These are phyloP conservation scores for Solea senegalensis DNA, from an alignment of 2,113 vertebrate species.

Conservation along the genomic window DNA sequence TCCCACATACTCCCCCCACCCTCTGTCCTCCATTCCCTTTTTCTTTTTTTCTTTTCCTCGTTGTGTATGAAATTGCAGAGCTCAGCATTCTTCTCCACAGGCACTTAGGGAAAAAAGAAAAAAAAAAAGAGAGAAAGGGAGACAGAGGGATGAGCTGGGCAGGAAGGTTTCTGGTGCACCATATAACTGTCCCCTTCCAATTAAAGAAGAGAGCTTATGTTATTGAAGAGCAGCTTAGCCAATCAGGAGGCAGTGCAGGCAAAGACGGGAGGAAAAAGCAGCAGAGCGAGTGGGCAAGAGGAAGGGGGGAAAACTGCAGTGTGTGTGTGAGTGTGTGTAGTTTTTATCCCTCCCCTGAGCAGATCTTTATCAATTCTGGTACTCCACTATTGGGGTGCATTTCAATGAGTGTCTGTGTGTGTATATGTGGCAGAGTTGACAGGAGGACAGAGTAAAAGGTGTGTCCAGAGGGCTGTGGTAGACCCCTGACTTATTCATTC, in stretches of 20 bases:
- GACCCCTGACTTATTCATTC: slow-evolving; percentile 62
- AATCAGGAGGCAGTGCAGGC: slow-evolving; percentile 75
- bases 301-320: slow-evolving; percentile 69
- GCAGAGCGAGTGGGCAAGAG: slow-evolving; percentile 76
- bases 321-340: slow-evolving; percentile 77
- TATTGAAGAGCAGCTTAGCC: slow-evolving; percentile 79
- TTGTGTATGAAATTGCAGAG: slow-evolving; percentile 74
- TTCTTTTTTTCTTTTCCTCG: slow-evolving; percentile 39
- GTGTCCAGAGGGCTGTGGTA: slow-evolving; percentile 56
- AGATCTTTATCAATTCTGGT: slow-evolving; percentile 79
- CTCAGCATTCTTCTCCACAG: slow-evolving; percentile 77
- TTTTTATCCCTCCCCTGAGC: slow-evolving; percentile 75
- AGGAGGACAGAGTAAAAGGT: slow-evolving; percentile 66
- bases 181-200: slow-evolving; percentile 76
- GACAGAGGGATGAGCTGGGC: slow-evolving; percentile 55
- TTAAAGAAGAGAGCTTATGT: slow-evolving; percentile 80
- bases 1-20: slow-evolving; percentile 17
- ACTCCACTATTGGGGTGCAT: slow-evolving; percentile 64
- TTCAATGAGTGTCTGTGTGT: slow-evolving; percentile 61
- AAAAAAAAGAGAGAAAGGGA: background rate
- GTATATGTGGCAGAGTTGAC: slow-evolving; percentile 62
- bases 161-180: slow-evolving; percentile 71
- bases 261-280: slow-evolving; percentile 71
- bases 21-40: slow-evolving; percentile 54
- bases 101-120: slow-evolving; percentile 52